Base-by-base conservation (phyloP, 2,888 invertebrate genomes). In the Catocala fraxini region DNA sequence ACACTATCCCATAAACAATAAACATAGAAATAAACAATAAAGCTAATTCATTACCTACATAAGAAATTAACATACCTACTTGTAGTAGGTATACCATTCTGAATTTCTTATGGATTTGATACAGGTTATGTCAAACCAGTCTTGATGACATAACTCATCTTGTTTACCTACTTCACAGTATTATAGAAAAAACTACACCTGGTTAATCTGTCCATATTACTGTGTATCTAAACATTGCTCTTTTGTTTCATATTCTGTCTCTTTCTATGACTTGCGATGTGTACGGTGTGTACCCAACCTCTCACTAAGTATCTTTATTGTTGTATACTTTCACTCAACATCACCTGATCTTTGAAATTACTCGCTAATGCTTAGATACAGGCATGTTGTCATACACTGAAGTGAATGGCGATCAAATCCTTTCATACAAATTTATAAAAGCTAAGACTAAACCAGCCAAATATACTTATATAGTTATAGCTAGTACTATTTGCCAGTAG, bases 341-440 rank as follows among this genome's bases (percentile, higher is more conserved):
- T 65, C 61, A 65, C 54, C 48, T 63, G 59, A 63, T 63, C 55
- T 48, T 51, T 39, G 51, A 11, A 46, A 41, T 15, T 25, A 34
- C 9, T 9, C 25, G 35, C 7, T 35, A 13, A 39, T 39, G 35
- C 35, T 39, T 39, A 39, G 35, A 39, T 9, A 7, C 9, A 39
- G 35, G 35, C 1, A 2, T 39, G 35, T 9, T 39, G 9, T 6
- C 9, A 39, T 4, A 39, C 3, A 7, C 35, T 39, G 7, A 7
- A 39, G 35, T 39, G 35, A 39, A 39, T 39, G 35, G 9, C 1
- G 1, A 39, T 39, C 9, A 39, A 39, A 39, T 39, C 9, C 7
- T 39, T 39, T 39, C 35, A 39, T 39, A 39, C 35, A 39, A 39
- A 39, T 39, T 7, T 39, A 39, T 9, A 39, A 39, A 39, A 39